Percentiles rank a stretch among this genome's conserved stretches.
These are phyloP conservation scores for Platyrinchus mystaceus DNA, from an alignment of 2,797 vertebrate species.

Conservation along the genomic window DNA sequence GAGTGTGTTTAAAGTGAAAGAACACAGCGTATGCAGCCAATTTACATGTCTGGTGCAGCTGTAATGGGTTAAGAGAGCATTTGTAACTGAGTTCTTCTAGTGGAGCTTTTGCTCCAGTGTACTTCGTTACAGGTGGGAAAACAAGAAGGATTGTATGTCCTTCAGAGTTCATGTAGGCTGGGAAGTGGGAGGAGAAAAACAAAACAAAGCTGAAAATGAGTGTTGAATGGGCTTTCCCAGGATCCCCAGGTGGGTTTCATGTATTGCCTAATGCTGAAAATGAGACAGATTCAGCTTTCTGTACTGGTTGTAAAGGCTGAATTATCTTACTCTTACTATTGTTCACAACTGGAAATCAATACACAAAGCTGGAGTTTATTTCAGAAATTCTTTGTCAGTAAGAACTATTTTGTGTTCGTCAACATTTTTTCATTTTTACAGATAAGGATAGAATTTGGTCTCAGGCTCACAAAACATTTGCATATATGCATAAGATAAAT, in stretches of 20 bases:
- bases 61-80: slow-evolving; percentile 56
- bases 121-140: slow-evolving; percentile 83
- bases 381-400: slow-evolving; percentile 62
- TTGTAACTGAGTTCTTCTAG: slow-evolving; percentile 51
- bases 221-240: slow-evolving; percentile 79
- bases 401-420: slow-evolving; percentile 23
- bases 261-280: slow-evolving; percentile 79
- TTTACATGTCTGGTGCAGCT: slow-evolving; percentile 17
- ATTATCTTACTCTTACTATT: slow-evolving; percentile 76
- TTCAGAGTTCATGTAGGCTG: slow-evolving; percentile 66
- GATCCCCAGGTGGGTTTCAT: slow-evolving; percentile 88
- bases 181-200: slow-evolving; percentile 73
- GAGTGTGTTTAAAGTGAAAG: not conserved
- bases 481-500: not conserved
- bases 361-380: slow-evolving; percentile 72
- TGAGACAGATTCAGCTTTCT: slow-evolving; percentile 77
- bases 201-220: slow-evolving; percentile 70
- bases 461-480: slow-evolving; percentile 20
- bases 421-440: slow-evolving; percentile 27
- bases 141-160: slow-evolving; percentile 79
- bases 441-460: not conserved
- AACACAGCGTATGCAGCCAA: not conserved
- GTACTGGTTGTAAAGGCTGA: slow-evolving; percentile 64
- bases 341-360: slow-evolving; percentile 62
- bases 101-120: slow-evolving; percentile 67